Evolutionary conservation across 2,113 vertebrate genomes (phyloP).

Genomic region (Okapia johnstoni): DNA sequence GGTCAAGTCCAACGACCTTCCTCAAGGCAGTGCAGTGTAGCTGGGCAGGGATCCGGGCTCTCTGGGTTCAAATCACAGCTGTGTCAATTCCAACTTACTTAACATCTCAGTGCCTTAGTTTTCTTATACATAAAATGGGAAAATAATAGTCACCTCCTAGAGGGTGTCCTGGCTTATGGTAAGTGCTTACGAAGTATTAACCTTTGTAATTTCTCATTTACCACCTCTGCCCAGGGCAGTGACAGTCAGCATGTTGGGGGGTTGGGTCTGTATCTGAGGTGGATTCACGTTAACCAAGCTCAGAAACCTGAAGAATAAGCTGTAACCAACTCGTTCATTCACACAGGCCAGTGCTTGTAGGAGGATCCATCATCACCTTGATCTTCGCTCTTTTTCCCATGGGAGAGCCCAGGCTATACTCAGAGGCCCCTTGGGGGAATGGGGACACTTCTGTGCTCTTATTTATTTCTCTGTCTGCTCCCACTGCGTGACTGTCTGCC

Average conservation of each 20-base stretch:
- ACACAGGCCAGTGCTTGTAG: rapidly evolving
- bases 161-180: background rate
- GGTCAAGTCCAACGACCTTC: background rate
- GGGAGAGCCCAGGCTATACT: background rate
- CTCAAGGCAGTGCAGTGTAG: rapidly evolving
- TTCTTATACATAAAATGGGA: background rate
- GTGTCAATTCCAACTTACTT: background rate
- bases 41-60: rapidly evolving
- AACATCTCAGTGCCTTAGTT: background rate
- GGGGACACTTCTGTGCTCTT: background rate
- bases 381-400: background rate
- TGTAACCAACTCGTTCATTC: background rate
- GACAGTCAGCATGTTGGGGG: too few relatives aligned
- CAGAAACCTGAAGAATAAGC: background rate
- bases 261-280: too few relatives aligned
- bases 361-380: too few relatives aligned
- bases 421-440: background rate
- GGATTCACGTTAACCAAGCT: background rate
- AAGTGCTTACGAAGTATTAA: background rate
- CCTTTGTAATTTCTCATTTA: background rate
- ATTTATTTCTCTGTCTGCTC: background rate
- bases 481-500: background rate
- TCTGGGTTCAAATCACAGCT: background rate
- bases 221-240: background rate
- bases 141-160: background rate